A percentile compares a stretch with the other conserved stretches of the same genome.
Evolutionary conservation across 2,797 vertebrate species (phyloP).

Genomic region (Mus minutoides): DNA sequence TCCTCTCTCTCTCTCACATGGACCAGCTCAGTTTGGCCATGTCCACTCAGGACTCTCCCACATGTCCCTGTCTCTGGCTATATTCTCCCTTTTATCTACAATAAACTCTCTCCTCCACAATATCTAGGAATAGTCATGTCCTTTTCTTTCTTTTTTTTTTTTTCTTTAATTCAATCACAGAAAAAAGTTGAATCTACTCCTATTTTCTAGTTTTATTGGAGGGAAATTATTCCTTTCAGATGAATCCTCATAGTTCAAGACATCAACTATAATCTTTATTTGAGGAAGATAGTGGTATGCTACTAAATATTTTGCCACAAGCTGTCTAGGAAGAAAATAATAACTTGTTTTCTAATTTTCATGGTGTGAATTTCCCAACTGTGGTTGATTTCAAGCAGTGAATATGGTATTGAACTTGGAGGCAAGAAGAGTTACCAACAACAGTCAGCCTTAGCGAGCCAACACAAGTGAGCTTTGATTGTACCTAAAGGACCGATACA

Average conservation of each 20-base stretch:
- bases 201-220: slow-evolving; percentile 9
- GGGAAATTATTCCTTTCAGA: neutral
- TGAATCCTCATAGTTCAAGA: slow-evolving; percentile 17
- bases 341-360: neutral
- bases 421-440: neutral
- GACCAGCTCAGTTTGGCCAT: neutral
- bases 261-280: neutral
- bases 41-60: neutral
- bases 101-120: neutral
- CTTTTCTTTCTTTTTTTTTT: neutral
- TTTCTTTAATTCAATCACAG: neutral
- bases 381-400: neutral
- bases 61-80: too few relatives aligned
- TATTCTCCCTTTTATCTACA: too few relatives aligned
- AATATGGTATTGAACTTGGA: neutral
- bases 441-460: neutral
- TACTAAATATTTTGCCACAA: neutral
- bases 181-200: neutral
- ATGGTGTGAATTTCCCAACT: neutral
- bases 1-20: neutral
- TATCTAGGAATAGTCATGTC: neutral
- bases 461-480: neutral
- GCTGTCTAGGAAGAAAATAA: neutral
- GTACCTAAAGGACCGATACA: neutral
- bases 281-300: neutral